phyloP scores from a whole-genome alignment of 2,113 vertebrate genomes.

The Pteropus alecto region DNA sequence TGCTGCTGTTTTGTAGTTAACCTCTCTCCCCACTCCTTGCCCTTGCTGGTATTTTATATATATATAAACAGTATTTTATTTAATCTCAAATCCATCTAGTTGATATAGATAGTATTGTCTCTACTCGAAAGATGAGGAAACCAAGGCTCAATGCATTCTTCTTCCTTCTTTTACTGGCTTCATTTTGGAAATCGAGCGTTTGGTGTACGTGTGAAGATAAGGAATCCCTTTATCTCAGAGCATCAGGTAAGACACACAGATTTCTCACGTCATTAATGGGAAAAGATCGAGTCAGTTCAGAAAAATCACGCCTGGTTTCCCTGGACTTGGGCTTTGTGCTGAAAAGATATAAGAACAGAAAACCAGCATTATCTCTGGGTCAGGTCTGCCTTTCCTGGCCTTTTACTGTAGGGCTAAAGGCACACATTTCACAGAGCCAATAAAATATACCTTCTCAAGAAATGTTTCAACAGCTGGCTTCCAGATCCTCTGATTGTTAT shows the following conservation, averaged over 20 bases:
- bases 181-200: background rate
- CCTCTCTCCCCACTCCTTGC: background rate
- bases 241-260: background rate
- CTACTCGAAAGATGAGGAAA: background rate
- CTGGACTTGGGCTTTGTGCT: slow-evolving; percentile 33
- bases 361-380: slow-evolving; percentile 48
- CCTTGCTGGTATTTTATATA: background rate
- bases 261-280: background rate
- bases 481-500: slow-evolving; percentile 80
- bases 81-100: background rate
- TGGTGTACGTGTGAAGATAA: background rate
- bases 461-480: slow-evolving; percentile 87
- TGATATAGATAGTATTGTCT: background rate
- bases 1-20: background rate
- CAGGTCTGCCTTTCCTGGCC: slow-evolving; percentile 52
- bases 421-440: slow-evolving; percentile 79
- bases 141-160: background rate
- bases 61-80: background rate
- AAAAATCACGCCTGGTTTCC: slow-evolving; percentile 6
- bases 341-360: slow-evolving; percentile 50
- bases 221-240: background rate
- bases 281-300: background rate
- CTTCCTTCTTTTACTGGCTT: slow-evolving; percentile 8
- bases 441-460: slow-evolving; percentile 81
- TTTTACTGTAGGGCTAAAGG: slow-evolving; percentile 72